Conservation (phyloP, 23 tunicate species). For the Oikopleura dioica region DNA sequence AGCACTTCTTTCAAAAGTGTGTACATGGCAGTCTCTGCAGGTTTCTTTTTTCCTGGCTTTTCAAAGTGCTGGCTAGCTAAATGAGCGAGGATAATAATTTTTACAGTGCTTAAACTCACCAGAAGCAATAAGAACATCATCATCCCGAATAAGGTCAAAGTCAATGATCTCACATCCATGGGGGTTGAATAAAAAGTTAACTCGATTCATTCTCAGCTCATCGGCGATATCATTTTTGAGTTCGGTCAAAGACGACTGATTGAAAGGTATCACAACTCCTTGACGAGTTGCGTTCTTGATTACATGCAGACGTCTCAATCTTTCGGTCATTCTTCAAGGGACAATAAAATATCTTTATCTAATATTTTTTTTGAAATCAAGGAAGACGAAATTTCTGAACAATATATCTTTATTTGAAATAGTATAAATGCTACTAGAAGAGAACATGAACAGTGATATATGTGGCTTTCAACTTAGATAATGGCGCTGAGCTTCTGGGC, state of each 20-base stretch:
- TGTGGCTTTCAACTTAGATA: too few species aligned
- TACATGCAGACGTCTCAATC: too few species aligned
- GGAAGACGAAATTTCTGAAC: too few species aligned
- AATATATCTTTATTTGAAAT: too few species aligned
- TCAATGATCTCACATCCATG: background rate
- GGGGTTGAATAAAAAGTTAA: background rate
- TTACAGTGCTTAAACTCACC: too few species aligned
- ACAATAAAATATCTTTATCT: too few species aligned
- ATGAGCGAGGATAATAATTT: background rate
- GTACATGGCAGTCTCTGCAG: background rate
- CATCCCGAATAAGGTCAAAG: background rate
- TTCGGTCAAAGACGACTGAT: background rate
- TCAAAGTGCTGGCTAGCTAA: background rate
- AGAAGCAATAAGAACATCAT: background rate
- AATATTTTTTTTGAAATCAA: too few species aligned
- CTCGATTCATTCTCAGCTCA: background rate
- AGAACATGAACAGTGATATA: too few species aligned
- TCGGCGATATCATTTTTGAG: background rate
- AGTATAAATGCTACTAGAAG: too few species aligned
- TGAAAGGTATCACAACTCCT: background rate
- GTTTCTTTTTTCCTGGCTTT: background rate
- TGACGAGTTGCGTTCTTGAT: background rate
- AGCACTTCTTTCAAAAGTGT: background rate
- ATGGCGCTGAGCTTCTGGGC: constrained; percentile 40
- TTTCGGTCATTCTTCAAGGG: too few species aligned